Percentiles rank a stretch among this genome's conserved stretches.
phyloP scores from a whole-genome alignment of 2,888 invertebrate genomes.

The Polydrusus tereticollis region DNA sequence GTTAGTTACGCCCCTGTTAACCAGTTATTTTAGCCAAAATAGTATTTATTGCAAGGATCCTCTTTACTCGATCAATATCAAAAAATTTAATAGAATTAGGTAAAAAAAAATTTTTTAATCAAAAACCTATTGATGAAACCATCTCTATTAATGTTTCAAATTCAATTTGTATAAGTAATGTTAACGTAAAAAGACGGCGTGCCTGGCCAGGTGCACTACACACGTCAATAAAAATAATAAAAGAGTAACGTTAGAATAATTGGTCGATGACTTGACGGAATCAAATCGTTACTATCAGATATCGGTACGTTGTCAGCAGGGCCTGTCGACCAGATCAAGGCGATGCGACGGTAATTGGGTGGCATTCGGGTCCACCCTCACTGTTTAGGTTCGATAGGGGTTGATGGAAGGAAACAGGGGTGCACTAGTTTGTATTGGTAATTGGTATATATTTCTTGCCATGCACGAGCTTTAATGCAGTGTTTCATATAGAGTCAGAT shows the following conservation, averaged over 20 bases:
- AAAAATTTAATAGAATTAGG: no score
- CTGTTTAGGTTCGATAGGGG: constrained; percentile 38
- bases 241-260: constrained; percentile 56
- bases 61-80: no score
- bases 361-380: constrained; percentile 57
- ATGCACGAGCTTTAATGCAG: neutral
- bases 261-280: constrained; percentile 65
- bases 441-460: neutral
- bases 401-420: constrained; percentile 23
- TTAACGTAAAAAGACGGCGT: no score
- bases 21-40: no score
- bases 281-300: constrained; percentile 61
- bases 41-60: no score
- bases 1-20: no score
- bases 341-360: constrained; percentile 64
- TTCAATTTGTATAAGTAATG: no score
- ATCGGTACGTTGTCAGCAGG: constrained; percentile 59
- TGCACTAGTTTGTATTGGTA: neutral
- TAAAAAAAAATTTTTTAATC: no score
- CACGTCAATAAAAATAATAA: constrained; percentile 54
- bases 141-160: no score
- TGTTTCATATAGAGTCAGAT: no score
- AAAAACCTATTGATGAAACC: no score
- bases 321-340: constrained; percentile 55
- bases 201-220: constrained; percentile 28